Conservation (phyloP, 2,888 invertebrate genomes). For the Sesamia inferens region DNA sequence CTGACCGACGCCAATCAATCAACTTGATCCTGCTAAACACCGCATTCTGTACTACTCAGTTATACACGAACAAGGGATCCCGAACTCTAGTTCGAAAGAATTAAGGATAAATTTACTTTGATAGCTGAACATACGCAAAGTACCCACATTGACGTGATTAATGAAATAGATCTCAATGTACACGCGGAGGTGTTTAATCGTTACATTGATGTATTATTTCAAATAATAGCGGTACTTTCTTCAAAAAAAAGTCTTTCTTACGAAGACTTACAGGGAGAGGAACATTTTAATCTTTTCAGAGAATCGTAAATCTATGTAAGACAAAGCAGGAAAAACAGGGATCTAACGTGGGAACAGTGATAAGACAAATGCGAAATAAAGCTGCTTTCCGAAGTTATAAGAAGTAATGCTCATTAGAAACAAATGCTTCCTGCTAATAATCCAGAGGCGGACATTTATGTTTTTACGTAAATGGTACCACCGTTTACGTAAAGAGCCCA, state of each 20-base stretch:
- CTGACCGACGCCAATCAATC: constrained; percentile 84
- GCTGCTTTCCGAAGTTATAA: constrained; percentile 59
- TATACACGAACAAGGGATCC: constrained; percentile 53
- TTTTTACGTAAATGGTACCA: constrained; percentile 50
- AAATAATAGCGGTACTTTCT: constrained; percentile 65
- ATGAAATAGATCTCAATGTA: constrained; percentile 79
- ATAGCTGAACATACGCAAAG: constrained; percentile 63
- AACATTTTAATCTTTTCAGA: constrained; percentile 65
- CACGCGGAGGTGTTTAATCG: constrained; percentile 81
- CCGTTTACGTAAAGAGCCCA: constrained; percentile 9
- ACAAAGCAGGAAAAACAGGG: constrained; percentile 67
- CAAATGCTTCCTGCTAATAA: constrained; percentile 60
- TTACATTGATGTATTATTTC: constrained; percentile 81
- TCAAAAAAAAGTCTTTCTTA: constrained; percentile 59
- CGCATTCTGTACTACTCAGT: constrained; percentile 70
- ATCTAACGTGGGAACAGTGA: constrained; percentile 58
- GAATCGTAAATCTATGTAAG: constrained; percentile 70
- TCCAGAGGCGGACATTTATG: constrained; percentile 47
- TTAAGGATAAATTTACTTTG: constrained; percentile 66
- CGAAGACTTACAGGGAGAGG: constrained; percentile 49
- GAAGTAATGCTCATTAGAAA: constrained; percentile 65
- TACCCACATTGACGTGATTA: constrained; percentile 83
- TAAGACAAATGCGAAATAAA: constrained; percentile 75
- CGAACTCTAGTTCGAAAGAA: constrained; percentile 55
- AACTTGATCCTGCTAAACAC: constrained; percentile 82